These are phyloP conservation scores for Tipula helvola DNA, from an alignment of 2,888 invertebrate genomes.

Conservation along the genomic window DNA sequence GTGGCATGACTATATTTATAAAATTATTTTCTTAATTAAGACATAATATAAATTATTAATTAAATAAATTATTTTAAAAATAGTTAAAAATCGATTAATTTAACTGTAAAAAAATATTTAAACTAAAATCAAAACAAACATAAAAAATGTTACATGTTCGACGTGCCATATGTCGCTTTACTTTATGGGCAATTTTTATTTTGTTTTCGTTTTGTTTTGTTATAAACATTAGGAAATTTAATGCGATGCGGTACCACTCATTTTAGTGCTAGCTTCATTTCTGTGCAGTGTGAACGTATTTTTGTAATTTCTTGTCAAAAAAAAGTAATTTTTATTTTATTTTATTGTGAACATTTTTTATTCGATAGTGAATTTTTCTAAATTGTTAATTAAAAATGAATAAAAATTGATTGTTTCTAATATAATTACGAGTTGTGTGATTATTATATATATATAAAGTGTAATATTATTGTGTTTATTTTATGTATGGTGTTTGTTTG, in stretches of 20 bases:
- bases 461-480: not conserved
- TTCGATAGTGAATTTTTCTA: not conserved
- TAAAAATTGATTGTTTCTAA: not conserved
- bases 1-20: not conserved
- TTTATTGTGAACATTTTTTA: not conserved
- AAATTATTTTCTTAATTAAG: not conserved
- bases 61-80: not conserved
- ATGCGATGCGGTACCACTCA: not conserved
- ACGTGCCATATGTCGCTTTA: not conserved
- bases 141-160: not conserved
- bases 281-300: constrained; percentile 6
- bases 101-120: not conserved
- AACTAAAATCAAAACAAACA: not conserved
- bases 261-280: constrained; percentile 10
- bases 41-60: not conserved
- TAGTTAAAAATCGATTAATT: not conserved
- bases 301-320: constrained; percentile 4
- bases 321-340: not conserved
- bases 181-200: not conserved
- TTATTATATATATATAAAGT: not conserved
- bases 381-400: constrained; percentile 4
- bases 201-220: not conserved
- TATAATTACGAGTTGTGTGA: not conserved
- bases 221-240: not conserved
- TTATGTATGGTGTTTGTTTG: not conserved